These are phyloP conservation scores for Hydrocynus forskahlii DNA, from an alignment of 2,797 vertebrate genomes.

Conservation along the genomic window DNA sequence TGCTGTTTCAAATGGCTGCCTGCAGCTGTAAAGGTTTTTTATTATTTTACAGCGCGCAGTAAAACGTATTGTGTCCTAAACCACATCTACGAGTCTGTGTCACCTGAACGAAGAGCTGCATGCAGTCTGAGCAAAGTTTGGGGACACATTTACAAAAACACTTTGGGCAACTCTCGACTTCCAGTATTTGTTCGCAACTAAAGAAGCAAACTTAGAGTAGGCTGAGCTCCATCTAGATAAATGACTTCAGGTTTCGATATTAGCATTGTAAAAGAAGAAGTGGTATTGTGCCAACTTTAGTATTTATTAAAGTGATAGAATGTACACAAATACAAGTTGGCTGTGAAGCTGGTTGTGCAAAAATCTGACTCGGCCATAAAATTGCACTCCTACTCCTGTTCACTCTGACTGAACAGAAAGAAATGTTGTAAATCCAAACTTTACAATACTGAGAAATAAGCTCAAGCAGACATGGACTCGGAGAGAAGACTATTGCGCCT, in stretches of 20 bases:
- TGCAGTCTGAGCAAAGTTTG: too few species aligned
- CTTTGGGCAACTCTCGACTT: too few species aligned
- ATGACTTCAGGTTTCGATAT: background rate
- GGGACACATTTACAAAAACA: too few species aligned
- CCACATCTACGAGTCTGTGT: too few species aligned
- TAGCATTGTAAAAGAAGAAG: background rate
- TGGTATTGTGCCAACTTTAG: background rate
- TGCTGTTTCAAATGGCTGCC: too few species aligned
- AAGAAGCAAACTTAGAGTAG: too few species aligned
- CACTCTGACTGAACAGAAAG: background rate
- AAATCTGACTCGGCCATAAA: background rate
- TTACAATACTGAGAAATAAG: constrained; percentile 8
- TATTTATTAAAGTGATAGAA: background rate
- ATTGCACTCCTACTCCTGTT: background rate
- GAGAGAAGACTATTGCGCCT: constrained; percentile 1
- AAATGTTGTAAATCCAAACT: constrained; percentile 23
- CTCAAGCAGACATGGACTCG: background rate
- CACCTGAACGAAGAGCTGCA: too few species aligned
- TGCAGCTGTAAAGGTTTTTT: too few species aligned
- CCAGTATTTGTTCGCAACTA: too few species aligned
- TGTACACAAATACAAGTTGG: background rate
- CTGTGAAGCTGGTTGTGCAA: background rate
- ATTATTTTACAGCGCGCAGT: too few species aligned
- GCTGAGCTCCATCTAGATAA: too few species aligned
- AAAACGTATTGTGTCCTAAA: too few species aligned